These are phyloP conservation scores for Tachuris rubrigastra DNA, from an alignment of 2,113 vertebrate species.

Conservation along the genomic window DNA sequence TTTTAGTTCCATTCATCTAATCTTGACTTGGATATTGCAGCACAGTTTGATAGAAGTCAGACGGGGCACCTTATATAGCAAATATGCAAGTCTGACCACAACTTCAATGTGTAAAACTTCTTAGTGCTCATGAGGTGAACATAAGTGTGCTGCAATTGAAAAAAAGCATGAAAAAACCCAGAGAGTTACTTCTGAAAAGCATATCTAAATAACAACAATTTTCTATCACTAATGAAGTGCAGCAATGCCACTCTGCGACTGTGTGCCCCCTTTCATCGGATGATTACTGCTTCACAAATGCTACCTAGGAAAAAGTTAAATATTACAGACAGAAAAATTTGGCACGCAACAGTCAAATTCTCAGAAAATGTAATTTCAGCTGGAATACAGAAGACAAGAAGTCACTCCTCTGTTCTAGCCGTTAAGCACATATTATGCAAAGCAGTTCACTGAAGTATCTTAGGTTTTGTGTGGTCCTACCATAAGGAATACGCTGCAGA, in stretches of 20 bases:
- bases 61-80: not conserved
- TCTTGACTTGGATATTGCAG: not conserved
- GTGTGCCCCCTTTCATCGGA: not conserved
- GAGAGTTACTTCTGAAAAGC: not conserved
- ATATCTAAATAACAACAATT: not conserved
- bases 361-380: not conserved
- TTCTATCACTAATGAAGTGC: not conserved
- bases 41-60: not conserved
- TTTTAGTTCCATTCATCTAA: not conserved
- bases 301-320: not conserved
- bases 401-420: not conserved
- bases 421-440: not conserved
- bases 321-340: not conserved
- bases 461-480: not conserved
- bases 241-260: accelerated
- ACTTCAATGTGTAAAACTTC: not conserved
- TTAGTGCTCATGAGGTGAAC: not conserved
- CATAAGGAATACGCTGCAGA: not conserved
- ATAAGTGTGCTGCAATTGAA: not conserved
- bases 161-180: not conserved
- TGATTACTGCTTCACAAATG: not conserved
- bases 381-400: not conserved
- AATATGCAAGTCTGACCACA: not conserved
- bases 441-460: not conserved
- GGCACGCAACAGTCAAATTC: not conserved